Evolutionary conservation across 2,113 vertebrate genomes (phyloP).

Genomic region (Manacus vitellinus): DNA sequence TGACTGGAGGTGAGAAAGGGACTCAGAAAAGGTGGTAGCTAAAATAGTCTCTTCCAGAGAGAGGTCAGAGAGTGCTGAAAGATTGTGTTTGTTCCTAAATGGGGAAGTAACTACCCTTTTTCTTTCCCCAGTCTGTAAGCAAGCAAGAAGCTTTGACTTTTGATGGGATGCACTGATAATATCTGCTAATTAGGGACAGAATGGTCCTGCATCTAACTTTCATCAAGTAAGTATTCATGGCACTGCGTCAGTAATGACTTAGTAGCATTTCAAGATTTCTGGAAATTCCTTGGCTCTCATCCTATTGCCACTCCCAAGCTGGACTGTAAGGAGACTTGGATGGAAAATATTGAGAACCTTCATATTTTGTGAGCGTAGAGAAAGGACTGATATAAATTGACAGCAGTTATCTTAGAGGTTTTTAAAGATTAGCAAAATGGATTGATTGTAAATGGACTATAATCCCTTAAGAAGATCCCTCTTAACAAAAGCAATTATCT

Average conservation of each 20-base stretch:
- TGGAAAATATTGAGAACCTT: constrained; percentile 49
- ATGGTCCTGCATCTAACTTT: neutral
- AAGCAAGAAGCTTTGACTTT: neutral
- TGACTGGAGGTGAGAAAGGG: neutral
- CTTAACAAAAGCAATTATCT: neutral
- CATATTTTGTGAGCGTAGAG: neutral
- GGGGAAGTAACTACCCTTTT: neutral
- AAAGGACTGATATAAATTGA: neutral
- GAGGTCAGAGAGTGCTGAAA: neutral
- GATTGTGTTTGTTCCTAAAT: neutral
- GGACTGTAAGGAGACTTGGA: neutral
- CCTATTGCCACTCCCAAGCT: constrained; percentile 42
- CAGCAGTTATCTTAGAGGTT: neutral
- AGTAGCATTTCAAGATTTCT: constrained; percentile 35
- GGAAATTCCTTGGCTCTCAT: constrained; percentile 60
- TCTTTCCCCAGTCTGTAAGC: neutral
- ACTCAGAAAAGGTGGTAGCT: neutral
- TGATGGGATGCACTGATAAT: neutral
- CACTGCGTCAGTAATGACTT: neutral
- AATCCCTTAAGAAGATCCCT: neutral
- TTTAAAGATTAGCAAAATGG: neutral
- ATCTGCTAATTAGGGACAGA: neutral
- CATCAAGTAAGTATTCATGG: neutral
- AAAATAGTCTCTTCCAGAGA: neutral
- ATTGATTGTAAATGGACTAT: neutral